phyloP scores from a whole-genome alignment of 2,113 vertebrate genomes.

The Toxotes jaculatrix region DNA sequence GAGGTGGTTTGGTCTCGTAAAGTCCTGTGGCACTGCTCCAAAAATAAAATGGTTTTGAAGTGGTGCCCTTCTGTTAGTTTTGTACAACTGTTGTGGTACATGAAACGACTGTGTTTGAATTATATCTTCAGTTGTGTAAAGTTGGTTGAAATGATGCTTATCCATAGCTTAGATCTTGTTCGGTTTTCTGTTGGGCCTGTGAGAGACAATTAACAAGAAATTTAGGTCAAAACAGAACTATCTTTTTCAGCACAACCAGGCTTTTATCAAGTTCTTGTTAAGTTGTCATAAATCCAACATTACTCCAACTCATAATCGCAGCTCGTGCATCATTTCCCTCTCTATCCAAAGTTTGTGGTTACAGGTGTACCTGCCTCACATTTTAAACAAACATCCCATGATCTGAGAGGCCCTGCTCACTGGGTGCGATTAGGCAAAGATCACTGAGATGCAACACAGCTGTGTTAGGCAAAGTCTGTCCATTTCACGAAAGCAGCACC shows the following conservation, averaged over 20 bases:
- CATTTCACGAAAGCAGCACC: constrained; percentile 15
- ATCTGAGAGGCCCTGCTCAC: not conserved
- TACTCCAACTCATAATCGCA: not conserved
- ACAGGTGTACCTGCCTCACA: constrained; percentile 20
- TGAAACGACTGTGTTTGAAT: too few species aligned
- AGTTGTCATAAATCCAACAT: not conserved
- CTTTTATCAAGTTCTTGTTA: not conserved
- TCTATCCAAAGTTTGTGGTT: constrained; percentile 44
- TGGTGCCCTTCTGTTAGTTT: not conserved
- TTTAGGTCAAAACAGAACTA: not conserved
- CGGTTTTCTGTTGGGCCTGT: not conserved
- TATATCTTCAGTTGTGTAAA: too few species aligned
- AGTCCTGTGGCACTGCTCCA: too few species aligned
- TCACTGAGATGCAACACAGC: not conserved
- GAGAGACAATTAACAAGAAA: not conserved
- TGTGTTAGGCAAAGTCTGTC: not conserved
- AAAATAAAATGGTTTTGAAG: too few species aligned
- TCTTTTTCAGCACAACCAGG: not conserved
- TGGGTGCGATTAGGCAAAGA: not conserved
- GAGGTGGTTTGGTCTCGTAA: too few species aligned
- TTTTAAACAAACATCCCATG: constrained; percentile 31
- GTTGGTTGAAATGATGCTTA: not conserved
- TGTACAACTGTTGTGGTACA: not conserved
- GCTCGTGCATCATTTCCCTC: not conserved
- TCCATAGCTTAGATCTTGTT: not conserved